Base-by-base conservation (phyloP, 2,113 vertebrate genomes). In the Phasianus colchicus region DNA sequence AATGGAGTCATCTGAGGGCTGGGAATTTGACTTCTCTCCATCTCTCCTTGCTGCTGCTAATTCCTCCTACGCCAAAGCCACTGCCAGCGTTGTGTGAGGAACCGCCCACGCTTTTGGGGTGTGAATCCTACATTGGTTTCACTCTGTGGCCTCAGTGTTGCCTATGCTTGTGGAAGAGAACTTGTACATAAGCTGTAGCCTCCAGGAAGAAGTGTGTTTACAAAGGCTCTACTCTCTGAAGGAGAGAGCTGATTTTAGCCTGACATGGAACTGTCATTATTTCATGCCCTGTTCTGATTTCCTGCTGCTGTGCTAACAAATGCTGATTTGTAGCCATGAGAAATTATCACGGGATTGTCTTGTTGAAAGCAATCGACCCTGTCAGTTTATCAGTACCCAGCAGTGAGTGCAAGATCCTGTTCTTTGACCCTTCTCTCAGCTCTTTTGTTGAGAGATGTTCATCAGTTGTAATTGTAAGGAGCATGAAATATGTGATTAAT, bases 281-380 rank as follows among this genome's bases (percentile, higher is more conserved):
- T 58, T n/a, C 29, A 17, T 79, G 21, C 13, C 24, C 6, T 73
- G 4, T 52, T 77, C 77, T n/a, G 29, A 25, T 61, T 63, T 82
- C 9, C 13, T 52, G 36, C 10, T 21, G 14, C 29, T 82, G 13
- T n/a, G 34, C 24, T 52, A n/a, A 32, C 36, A 58, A 83, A 40
- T 58, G n/a, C 36, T 40, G 21, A n/a, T n/a, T 34, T 32, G 20
- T 36, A 52, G 64, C 36, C 29, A 11, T 58, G 42, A 52, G 29
- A 64, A 34, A 40, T 14, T 6, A 24, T 29, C 24, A 8, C 58
- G 25, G 30, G 36, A 47, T 25, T 30, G 30, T 55, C 48, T 54
- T 12, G 17, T 0, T 36, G 48, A 36, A 52, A 12, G 20, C 0
- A 0, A 6, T 29, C 52, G 32, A 40, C 16, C 22, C 16, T 45